These are phyloP conservation scores for Atlantisia rogersi DNA, from an alignment of 2,113 vertebrate species.

Conservation along the genomic window DNA sequence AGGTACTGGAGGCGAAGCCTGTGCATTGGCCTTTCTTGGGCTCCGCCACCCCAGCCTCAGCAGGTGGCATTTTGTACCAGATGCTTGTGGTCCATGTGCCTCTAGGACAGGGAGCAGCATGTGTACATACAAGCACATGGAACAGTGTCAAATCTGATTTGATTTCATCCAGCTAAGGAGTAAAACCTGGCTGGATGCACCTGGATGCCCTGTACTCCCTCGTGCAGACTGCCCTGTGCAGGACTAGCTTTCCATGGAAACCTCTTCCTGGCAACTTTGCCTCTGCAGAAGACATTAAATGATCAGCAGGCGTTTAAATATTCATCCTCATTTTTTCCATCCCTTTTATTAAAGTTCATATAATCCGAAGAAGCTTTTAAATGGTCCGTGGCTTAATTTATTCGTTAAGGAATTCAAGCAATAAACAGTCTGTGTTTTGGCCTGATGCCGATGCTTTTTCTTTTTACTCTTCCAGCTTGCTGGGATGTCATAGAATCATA, in stretches of 20 bases:
- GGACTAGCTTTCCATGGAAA: not conserved
- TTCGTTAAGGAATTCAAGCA: constrained; percentile 27
- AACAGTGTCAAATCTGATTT: not conserved
- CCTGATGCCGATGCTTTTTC: not conserved
- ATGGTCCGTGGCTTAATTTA: constrained; percentile 31
- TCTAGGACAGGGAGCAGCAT: not conserved
- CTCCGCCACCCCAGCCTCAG: not conserved
- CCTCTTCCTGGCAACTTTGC: not conserved
- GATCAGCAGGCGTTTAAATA: constrained; percentile 7
- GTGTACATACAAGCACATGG: not conserved
- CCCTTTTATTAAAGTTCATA: not conserved
- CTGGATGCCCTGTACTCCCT: not conserved
- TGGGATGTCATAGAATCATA: not conserved
- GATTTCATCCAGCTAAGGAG: not conserved
- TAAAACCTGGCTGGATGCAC: not conserved
- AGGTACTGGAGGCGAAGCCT: not conserved
- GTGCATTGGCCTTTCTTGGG: not conserved
- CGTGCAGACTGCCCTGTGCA: not conserved
- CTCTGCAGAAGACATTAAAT: not conserved
- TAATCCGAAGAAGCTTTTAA: constrained; percentile 41
- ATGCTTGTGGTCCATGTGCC: not conserved
- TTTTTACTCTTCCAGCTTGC: not conserved
- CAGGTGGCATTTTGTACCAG: not conserved
- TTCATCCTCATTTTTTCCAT: not conserved
- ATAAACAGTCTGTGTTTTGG: constrained; percentile 42